phyloP scores from a whole-genome alignment of 2,797 vertebrate species.

The Columba guinea region DNA sequence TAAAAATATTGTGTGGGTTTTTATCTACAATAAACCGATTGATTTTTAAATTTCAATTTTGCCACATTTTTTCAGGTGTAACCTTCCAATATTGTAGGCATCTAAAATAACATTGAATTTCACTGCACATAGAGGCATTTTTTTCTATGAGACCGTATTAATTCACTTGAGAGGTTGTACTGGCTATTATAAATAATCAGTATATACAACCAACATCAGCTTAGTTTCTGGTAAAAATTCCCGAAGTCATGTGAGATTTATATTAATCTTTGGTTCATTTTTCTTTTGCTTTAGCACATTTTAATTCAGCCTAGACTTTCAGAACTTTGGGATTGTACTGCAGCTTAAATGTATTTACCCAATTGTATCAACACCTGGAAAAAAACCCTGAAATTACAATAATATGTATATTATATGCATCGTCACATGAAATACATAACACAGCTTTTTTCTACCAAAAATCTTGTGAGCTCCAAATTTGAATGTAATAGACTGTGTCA shows the following conservation, averaged over 20 bases:
- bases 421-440: not conserved
- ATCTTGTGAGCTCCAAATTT: not conserved
- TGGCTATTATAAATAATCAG: not conserved
- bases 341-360: not conserved
- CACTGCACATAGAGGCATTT: not conserved
- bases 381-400: not conserved
- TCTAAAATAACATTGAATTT: not conserved
- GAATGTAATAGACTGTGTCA: not conserved
- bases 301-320: not conserved
- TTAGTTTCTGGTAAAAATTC: not conserved
- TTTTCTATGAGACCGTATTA: not conserved
- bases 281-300: not conserved
- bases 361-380: not conserved
- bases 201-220: not conserved
- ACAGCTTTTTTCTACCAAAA: not conserved
- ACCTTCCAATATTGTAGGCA: not conserved
- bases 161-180: not conserved
- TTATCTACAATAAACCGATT: not conserved
- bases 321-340: not conserved
- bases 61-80: not conserved
- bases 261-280: not conserved
- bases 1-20: not conserved
- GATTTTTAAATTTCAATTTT: constrained; percentile 3
- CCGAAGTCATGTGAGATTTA: not conserved
- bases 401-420: not conserved